These are phyloP conservation scores for Branchinecta sandiegonensis DNA, from an alignment of 2,888 invertebrate genomes.

Conservation along the genomic window DNA sequence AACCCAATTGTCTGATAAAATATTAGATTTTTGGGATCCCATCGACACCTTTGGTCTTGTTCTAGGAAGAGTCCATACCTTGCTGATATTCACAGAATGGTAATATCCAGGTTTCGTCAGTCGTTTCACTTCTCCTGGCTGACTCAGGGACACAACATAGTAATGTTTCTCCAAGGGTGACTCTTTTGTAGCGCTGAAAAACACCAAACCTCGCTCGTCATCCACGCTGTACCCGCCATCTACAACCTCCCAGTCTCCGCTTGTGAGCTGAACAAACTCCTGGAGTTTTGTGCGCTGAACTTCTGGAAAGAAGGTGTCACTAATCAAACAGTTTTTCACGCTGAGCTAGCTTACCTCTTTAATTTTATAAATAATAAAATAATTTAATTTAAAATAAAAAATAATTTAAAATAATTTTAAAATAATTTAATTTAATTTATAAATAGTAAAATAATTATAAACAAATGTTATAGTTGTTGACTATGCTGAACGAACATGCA, in stretches of 20 bases:
- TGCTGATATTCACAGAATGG: constrained; percentile 64
- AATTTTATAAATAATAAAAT: no score
- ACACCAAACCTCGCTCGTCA: constrained; percentile 57
- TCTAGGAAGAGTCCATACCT: constrained; percentile 38
- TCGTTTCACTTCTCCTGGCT: constrained; percentile 56
- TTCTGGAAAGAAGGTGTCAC: neutral
- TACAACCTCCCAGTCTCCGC: constrained; percentile 86
- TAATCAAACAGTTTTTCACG: no score
- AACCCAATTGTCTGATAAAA: no score
- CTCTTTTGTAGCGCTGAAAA: constrained; percentile 79
- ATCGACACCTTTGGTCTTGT: neutral
- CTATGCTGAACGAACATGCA: no score
- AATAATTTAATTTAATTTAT: no score
- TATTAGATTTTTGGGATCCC: no score
- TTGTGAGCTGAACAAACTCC: constrained; percentile 43
- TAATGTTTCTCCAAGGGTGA: constrained; percentile 82
- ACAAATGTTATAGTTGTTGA: no score
- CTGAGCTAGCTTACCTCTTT: no score
- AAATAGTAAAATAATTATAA: no score
- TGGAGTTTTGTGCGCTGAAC: constrained; percentile 8
- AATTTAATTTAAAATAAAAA: no score
- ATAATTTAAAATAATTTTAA: no score
- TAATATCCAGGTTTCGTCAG: constrained; percentile 72
- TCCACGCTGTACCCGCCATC: constrained; percentile 79
- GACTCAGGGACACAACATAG: constrained; percentile 61